phyloP scores from a whole-genome alignment of 2,888 invertebrate species.

The Hymenopus coronatus region DNA sequence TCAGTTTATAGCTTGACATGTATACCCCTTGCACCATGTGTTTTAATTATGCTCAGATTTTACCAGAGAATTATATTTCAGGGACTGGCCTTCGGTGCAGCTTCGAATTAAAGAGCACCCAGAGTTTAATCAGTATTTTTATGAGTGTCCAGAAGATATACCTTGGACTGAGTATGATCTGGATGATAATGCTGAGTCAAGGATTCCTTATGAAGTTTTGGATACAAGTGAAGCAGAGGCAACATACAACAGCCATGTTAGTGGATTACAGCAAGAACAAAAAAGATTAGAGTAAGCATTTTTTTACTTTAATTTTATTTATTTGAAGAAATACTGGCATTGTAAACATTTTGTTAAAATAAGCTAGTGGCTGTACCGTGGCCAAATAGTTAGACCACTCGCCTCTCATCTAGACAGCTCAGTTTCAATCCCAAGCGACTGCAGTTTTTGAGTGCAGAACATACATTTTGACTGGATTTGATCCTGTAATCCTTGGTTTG shows the following conservation, averaged over 20 bases:
- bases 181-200: conserved; percentile 60
- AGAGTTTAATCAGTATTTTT: conserved; percentile 92
- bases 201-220: conserved; percentile 90
- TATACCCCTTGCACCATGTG: no score
- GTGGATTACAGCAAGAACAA: conserved; percentile 87
- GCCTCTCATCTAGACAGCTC: no score
- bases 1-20: no score
- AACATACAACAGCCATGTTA: conserved; percentile 87
- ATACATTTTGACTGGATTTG: no score
- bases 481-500: no score
- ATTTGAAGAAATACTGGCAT: no score
- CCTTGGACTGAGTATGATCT: conserved; percentile 74
- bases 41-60: no score
- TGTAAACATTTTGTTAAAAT: background rate
- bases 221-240: conserved; percentile 89
- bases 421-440: no score
- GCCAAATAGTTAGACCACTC: no score
- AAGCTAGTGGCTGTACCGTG: no score
- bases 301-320: conserved; percentile 37
- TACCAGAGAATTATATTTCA: conserved; percentile 45
- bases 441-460: no score
- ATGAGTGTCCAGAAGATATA: conserved; percentile 73
- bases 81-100: conserved; percentile 86
- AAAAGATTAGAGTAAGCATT: conserved; percentile 80
- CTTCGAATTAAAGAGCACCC: conserved; percentile 84